Evolutionary conservation across 2,113 vertebrate species (phyloP).

Genomic region (Psittacula cyanocephala): DNA sequence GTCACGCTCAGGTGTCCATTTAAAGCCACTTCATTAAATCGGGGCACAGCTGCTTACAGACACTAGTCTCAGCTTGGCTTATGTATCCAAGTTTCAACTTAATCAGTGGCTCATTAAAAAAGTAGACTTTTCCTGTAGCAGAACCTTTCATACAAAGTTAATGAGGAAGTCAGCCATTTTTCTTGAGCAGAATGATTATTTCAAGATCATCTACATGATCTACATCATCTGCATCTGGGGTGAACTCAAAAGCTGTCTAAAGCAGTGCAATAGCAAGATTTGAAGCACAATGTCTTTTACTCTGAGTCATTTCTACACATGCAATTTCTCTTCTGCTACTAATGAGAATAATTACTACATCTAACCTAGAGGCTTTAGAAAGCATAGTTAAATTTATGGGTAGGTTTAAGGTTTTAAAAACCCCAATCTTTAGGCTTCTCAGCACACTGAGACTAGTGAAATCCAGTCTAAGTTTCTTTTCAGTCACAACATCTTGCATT

Average conservation of each 20-base stretch:
- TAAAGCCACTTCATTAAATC: not conserved
- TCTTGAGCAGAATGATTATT: not conserved
- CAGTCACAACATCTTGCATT: not conserved
- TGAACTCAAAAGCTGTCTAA: not conserved
- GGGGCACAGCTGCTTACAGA: not conserved
- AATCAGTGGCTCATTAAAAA: not conserved
- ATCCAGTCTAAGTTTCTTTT: not conserved
- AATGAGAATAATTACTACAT: not conserved
- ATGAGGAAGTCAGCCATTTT: not conserved
- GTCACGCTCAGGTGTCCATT: not conserved
- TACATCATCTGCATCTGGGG: not conserved
- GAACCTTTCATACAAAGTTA: not conserved
- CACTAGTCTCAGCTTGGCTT: not conserved
- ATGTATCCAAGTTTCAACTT: not conserved
- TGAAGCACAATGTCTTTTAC: not conserved
- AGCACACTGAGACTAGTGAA: not conserved
- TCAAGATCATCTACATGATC: not conserved
- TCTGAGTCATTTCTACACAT: not conserved
- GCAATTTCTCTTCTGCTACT: not conserved
- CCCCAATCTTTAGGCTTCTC: not conserved
- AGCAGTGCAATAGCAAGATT: not conserved
- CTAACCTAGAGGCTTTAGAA: not conserved
- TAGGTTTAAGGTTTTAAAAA: not conserved
- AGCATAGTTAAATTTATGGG: not conserved
- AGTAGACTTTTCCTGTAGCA: not conserved